Evolutionary conservation across 2,113 vertebrate genomes (phyloP).

Genomic region (Accipiter virgatus): DNA sequence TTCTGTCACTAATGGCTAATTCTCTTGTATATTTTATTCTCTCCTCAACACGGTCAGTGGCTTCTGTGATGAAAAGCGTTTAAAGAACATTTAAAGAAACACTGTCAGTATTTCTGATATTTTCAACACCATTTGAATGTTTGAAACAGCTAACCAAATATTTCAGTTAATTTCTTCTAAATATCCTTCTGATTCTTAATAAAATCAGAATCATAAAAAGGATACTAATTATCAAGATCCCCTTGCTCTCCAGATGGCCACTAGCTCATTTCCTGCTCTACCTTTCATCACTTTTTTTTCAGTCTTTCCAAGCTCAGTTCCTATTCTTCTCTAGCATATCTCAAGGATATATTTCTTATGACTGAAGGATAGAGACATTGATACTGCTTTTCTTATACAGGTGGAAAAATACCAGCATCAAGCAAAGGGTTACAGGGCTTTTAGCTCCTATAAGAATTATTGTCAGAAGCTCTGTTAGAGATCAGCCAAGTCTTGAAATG

Average conservation of each 20-base stretch:
- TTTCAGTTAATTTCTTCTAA: not conserved
- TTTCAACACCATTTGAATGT: not conserved
- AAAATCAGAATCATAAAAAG: not conserved
- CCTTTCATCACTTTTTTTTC: not conserved
- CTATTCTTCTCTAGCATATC: not conserved
- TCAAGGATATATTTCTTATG: not conserved
- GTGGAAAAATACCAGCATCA: fast-evolving
- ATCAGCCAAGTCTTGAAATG: not conserved
- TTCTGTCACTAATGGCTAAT: not conserved
- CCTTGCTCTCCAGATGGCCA: not conserved
- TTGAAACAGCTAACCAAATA: not conserved
- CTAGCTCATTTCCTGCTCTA: not conserved
- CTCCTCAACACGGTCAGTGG: not conserved
- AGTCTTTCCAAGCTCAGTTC: not conserved
- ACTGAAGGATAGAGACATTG: not conserved
- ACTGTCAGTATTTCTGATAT: not conserved
- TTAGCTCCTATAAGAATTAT: not conserved
- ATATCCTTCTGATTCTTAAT: not conserved
- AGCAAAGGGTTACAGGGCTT: not conserved
- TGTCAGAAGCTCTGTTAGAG: not conserved
- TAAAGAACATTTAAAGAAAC: not conserved
- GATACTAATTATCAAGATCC: not conserved
- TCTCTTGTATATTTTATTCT: not conserved
- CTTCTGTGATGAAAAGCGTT: not conserved
- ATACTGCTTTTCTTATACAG: not conserved